Base-by-base conservation (phyloP, 23 tunicate species). In the Clavelina lepadiformis region DNA sequence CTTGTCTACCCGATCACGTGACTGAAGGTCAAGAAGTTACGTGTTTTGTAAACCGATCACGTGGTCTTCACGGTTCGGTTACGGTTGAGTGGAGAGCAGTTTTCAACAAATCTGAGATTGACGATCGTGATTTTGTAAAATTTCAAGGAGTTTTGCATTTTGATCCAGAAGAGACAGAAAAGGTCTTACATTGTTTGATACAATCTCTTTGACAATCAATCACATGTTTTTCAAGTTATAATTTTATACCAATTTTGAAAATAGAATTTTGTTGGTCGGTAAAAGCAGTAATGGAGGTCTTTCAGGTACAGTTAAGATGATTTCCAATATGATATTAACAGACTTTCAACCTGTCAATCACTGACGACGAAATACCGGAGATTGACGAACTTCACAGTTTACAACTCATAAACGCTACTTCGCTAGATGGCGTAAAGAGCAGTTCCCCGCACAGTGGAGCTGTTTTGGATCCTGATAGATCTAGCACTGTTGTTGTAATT, bases 361-460 rank as follows among this genome's bases (percentile, higher is more conserved):
- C 31, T 33, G 61, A 72, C 6, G 95, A 86, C 33, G 63, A 55
- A 5, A 50, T 64, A 26, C 95, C 95, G 28, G 95, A 86, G 54
- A 15, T 72, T 2, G 31, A 58, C 20, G 85, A 86, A 78, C 25
- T 33, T 27, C 85, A 86, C 37, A 28, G 46, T 11, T 57, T 78
- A 19, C 29, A 56, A 19, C 51, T 86, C 3, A 28, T 31, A 24
- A 38, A 64, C 4, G 62, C 67, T 2, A 6, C 36, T 7, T 38
- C 79, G 15, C 83, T 63, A 30, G 93, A 85, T 56, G 80, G 64
- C 30, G 51, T 66, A 15, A 66, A 23, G 4, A 73, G 72, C 34
- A 82, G 75, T 60, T 31, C 91, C 18, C 51, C 79, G 2, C 51
- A 38, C 49, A 78, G 77, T 47, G 95, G 77, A 8, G 95, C 95